phyloP scores from a whole-genome alignment of 2,113 vertebrate genomes.

The Xenopus tropicalis region DNA sequence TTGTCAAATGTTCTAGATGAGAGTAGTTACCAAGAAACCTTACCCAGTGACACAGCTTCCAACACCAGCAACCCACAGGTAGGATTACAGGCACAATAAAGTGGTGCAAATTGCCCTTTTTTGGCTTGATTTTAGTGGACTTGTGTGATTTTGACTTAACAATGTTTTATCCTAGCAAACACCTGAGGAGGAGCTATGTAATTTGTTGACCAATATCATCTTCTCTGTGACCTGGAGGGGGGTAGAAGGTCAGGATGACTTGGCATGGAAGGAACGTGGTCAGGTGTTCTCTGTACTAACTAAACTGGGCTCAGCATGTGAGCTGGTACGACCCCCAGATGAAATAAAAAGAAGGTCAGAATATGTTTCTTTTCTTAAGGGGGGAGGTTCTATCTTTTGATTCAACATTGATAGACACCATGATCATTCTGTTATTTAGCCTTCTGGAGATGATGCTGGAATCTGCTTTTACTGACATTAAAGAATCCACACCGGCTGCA shows the following conservation, averaged over 20 bases:
- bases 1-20: constrained; percentile 93
- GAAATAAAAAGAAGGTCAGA: constrained; percentile 90
- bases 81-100: constrained; percentile 30
- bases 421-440: constrained; percentile 53
- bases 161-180: constrained; percentile 69
- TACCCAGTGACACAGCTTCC: constrained; percentile 79
- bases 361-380: no score
- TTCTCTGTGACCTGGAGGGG: constrained; percentile 89
- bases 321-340: constrained; percentile 83
- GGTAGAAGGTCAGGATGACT: constrained; percentile 76
- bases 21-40: constrained; percentile 74
- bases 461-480: constrained; percentile 85
- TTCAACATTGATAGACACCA: background rate
- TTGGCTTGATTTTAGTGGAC: background rate
- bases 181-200: constrained; percentile 92
- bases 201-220: constrained; percentile 91
- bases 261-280: constrained; percentile 84
- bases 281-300: constrained; percentile 95
- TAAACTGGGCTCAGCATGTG: constrained; percentile 86
- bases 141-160: background rate
- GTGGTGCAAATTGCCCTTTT: background rate
- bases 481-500: constrained; percentile 62
- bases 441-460: constrained; percentile 98
- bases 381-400: background rate
- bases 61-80: constrained; percentile 94